Evolutionary conservation across 2,888 invertebrate genomes (phyloP).

Genomic region (Drosophila niveifrons): DNA sequence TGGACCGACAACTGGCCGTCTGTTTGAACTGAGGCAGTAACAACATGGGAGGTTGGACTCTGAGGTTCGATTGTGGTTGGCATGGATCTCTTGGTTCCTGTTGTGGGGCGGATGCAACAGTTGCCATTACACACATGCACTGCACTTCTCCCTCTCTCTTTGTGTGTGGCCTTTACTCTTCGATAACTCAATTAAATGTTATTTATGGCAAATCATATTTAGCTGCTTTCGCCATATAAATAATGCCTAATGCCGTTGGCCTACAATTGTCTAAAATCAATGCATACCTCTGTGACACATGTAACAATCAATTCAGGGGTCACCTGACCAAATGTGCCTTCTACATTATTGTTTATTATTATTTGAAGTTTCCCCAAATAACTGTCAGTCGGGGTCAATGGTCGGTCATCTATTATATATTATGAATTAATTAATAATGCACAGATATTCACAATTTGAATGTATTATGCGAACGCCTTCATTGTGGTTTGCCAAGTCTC

Average conservation of each 20-base stretch:
- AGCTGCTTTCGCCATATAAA: conserved; percentile 6
- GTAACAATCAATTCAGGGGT: neutral
- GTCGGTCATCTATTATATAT: conserved; percentile 19
- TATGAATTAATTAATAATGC: conserved; percentile 28
- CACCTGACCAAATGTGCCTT: conserved; percentile 13
- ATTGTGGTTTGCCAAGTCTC: neutral
- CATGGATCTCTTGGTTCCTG: conserved; percentile 16
- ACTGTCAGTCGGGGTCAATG: conserved; percentile 32
- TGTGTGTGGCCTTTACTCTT: conserved; percentile 12
- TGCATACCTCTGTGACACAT: conserved; percentile 1
- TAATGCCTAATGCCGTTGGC: conserved; percentile 44
- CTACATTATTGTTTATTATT: conserved; percentile 29
- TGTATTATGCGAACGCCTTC: neutral
- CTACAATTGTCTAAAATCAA: conserved; percentile 25
- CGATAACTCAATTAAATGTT: conserved; percentile 71
- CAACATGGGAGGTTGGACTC: neutral
- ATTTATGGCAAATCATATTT: conserved; percentile 69
- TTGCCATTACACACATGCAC: conserved; percentile 38
- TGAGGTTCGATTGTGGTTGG: conserved; percentile 10
- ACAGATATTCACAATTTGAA: neutral
- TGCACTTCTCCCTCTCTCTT: neutral
- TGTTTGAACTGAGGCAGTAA: conserved; percentile 36
- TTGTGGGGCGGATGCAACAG: conserved; percentile 57
- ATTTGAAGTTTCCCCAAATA: conserved; percentile 43
- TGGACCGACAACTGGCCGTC: conserved; percentile 54